phyloP scores from a whole-genome alignment of 2,888 invertebrate genomes.

The Euplagia quadripunctaria region DNA sequence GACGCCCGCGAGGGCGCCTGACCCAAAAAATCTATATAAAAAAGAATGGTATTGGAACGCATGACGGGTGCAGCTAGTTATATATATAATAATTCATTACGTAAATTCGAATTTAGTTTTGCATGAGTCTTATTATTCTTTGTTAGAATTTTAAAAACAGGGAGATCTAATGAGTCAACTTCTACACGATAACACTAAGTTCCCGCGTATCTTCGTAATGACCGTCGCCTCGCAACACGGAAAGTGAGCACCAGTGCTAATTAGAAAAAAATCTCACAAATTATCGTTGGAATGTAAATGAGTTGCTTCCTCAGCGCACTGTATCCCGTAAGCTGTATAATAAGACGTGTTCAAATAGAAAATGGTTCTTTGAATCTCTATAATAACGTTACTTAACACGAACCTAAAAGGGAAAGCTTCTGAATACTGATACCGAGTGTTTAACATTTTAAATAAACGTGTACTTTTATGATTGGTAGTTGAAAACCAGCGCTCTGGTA shows the following conservation, averaged over 20 bases:
- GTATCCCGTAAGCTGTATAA: slow-evolving; percentile 37
- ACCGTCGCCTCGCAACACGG: slow-evolving; percentile 34
- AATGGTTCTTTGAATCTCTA: slow-evolving; percentile 31
- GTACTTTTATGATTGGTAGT: background rate
- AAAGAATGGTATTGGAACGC: no score
- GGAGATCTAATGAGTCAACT: background rate
- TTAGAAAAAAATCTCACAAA: slow-evolving; percentile 58
- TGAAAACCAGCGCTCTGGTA: background rate
- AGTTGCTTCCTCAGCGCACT: slow-evolving; percentile 44
- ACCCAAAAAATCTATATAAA: no score
- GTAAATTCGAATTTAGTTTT: background rate
- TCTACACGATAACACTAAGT: slow-evolving; percentile 3
- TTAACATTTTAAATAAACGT: background rate
- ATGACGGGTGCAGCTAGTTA: no score
- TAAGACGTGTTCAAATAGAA: slow-evolving; percentile 39
- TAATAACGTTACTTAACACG: slow-evolving; percentile 22
- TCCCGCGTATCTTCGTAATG: slow-evolving; percentile 34
- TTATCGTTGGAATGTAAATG: slow-evolving; percentile 56
- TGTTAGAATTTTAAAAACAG: background rate
- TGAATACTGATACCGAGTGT: slow-evolving; percentile 4
- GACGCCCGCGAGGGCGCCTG: no score
- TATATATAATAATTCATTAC: background rate
- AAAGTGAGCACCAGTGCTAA: slow-evolving; percentile 53
- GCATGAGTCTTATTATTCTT: background rate
- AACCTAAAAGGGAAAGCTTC: slow-evolving; percentile 11